Evolutionary conservation across 1,140 invertebrate genomes (phyloP).

Genomic region (Wasmannia auropunctata): DNA sequence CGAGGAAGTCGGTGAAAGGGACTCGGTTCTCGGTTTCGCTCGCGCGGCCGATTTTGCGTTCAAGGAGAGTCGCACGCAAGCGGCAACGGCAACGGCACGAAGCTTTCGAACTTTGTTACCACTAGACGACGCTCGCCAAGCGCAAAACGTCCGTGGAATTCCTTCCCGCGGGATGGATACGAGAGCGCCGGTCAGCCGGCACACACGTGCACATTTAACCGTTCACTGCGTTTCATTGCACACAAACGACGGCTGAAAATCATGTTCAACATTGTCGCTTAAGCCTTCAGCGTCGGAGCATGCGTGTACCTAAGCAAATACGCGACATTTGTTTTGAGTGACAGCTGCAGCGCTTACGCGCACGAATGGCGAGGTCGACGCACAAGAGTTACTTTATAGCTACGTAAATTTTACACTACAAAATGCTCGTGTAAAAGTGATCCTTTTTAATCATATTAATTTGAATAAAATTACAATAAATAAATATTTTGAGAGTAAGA

Average conservation of each 20-base stretch:
- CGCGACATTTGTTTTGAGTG: neutral
- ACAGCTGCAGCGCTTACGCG: neutral
- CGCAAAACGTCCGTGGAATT: slow-evolving; percentile 37
- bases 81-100: slow-evolving; percentile 36
- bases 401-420: neutral
- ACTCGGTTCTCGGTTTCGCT: slow-evolving; percentile 63
- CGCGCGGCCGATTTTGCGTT: slow-evolving; percentile 78
- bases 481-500: neutral
- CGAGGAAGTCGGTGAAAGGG: slow-evolving; percentile 80
- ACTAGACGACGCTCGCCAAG: neutral
- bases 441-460: neutral
- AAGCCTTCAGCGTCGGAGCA: neutral
- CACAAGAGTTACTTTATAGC: neutral
- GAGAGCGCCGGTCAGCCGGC: neutral
- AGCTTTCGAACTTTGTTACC: slow-evolving; percentile 75
- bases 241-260: neutral
- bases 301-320: neutral
- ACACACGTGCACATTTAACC: neutral
- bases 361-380: neutral
- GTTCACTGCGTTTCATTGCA: slow-evolving; percentile 29
- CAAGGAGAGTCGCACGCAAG: slow-evolving; percentile 78
- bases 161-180: slow-evolving; percentile 21
- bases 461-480: neutral
- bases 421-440: neutral
- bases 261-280: neutral